Conservation (phyloP, 1,140 invertebrate species). For the Heliconius hermathena region DNA sequence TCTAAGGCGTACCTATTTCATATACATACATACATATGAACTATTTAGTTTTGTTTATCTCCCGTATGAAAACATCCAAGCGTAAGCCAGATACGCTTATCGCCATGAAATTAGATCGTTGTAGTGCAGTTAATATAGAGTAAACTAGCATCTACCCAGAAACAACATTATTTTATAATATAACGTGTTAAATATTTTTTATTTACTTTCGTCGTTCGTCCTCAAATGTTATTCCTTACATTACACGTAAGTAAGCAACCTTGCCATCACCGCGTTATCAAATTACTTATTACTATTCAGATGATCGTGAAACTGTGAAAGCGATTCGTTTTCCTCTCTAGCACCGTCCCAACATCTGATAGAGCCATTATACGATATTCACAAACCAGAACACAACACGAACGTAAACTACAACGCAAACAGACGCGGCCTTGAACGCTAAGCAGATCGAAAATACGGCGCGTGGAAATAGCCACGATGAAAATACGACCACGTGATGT, state of each 20-base stretch:
- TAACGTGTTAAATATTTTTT: neutral
- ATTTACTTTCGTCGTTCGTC: neutral
- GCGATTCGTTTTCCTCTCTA: constrained; percentile 60
- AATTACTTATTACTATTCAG: constrained; percentile 59
- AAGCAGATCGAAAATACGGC: constrained; percentile 75
- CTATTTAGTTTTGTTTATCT: constrained; percentile 7
- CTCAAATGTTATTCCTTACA: neutral
- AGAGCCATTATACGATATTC: constrained; percentile 47
- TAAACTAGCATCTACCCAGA: neutral
- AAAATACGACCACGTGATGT: constrained; percentile 76
- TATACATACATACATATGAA: neutral
- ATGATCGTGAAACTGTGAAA: constrained; percentile 61
- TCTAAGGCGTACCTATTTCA: neutral
- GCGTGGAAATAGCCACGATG: constrained; percentile 76
- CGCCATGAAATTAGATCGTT: constrained; percentile 54
- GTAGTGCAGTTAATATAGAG: constrained; percentile 25
- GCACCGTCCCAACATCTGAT: constrained; percentile 44
- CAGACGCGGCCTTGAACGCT: constrained; percentile 77
- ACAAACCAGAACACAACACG: constrained; percentile 56
- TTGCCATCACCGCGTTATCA: constrained; percentile 52
- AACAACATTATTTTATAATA: neutral
- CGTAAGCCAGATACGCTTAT: constrained; percentile 63
- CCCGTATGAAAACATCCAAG: constrained; percentile 64
- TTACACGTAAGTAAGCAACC: constrained; percentile 39
- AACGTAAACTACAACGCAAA: constrained; percentile 67